phyloP scores from a whole-genome alignment of 2,113 vertebrate genomes.

The Callaeas wilsoni region DNA sequence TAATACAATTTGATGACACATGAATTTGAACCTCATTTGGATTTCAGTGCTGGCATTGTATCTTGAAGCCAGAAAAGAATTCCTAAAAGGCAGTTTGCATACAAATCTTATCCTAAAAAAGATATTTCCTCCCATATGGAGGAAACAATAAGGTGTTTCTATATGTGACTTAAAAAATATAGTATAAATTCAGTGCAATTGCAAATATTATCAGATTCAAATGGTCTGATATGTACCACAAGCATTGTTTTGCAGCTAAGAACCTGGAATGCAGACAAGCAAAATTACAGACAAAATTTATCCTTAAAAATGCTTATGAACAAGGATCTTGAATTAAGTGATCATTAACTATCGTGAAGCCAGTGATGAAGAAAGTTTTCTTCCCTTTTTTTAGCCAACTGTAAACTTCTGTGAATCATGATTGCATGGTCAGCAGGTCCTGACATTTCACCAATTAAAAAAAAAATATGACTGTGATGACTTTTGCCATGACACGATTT shows the following conservation, averaged over 20 bases:
- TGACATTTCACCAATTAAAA: background rate
- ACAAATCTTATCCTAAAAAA: background rate
- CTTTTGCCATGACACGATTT: background rate
- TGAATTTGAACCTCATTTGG: background rate
- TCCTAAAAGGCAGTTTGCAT: background rate
- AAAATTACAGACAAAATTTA: background rate
- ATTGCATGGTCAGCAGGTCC: background rate
- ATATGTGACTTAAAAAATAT: background rate
- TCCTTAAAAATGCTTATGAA: background rate
- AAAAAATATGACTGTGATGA: background rate
- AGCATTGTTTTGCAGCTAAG: background rate
- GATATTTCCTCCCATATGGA: background rate
- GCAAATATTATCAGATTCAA: background rate
- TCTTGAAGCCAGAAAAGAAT: background rate
- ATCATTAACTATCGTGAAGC: background rate
- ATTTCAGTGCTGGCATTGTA: background rate
- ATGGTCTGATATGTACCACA: background rate
- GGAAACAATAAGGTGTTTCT: background rate
- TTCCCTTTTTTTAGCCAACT: background rate
- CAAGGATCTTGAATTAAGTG: background rate
- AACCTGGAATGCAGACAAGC: background rate
- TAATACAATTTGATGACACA: background rate
- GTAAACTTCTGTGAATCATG: background rate
- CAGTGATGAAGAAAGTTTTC: background rate
- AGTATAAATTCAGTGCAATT: background rate